Base-by-base conservation (phyloP, 2,113 vertebrate species). In the Mirounga angustirostris region DNA sequence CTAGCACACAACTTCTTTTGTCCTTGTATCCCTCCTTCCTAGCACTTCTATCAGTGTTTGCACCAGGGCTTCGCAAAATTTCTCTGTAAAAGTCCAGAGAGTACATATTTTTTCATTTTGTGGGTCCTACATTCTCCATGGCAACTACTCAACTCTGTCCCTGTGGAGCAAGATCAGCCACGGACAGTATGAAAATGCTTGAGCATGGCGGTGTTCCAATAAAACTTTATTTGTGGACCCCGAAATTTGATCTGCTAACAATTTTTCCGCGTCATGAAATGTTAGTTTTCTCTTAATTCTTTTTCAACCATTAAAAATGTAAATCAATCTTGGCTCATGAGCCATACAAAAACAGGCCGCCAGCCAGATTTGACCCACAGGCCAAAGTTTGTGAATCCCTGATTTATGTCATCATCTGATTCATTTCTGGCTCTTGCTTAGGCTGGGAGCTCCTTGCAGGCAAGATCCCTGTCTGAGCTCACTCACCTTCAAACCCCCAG, bases 151-250 rank as follows among this genome's bases (percentile, higher is more conserved):
- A 36, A 26, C 15, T 24, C 59, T 33, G 18, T 24, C 14, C 26
- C 50, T 33, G 36, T 61, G 73, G 52, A 59, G 21, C 52, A 43
- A 82, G 15, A 33, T 10, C 54, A 46, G 8, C 30, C 69, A 71
- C 9, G 28, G 76, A 10, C 10, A 4, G 13, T 1, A 12, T 11
- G 13, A 54, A 43, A 46, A 71, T 30, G 43, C 15, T 33, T 63
- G 36, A 19, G 40, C 12, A 7, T n/a, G 56, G 22, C 50, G 40
- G 78, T 26, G 21, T 82, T 43, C 85, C 82, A n/a, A 43, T 73
- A 87, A 90, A 82, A 80, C 69, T 56, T 89, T 76, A 73, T 80
- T 76, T 65, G 43, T 7, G 7, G 84, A 33, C 33, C 65, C 52
- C 43, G 52, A 95, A 33, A 78, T 82, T 9, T 71, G 33, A 82